A percentile compares a stretch with the other conserved stretches of the same genome.
Conservation (phyloP, 2,888 invertebrate genomes). For the Macrophya alboannulata region DNA sequence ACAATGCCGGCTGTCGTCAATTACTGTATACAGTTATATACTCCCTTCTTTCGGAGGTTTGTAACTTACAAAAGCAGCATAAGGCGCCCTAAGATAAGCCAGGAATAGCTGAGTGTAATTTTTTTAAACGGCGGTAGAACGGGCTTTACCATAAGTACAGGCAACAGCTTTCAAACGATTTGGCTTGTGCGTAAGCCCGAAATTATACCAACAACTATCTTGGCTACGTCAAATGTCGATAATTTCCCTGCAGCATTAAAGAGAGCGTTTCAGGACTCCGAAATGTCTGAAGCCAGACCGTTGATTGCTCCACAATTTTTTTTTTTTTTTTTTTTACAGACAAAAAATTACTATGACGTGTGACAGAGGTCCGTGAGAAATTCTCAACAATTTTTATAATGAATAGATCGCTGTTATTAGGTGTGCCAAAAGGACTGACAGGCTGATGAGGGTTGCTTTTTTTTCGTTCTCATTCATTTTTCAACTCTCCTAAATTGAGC, state of each 20-base stretch:
- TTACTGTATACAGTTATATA: conserved; percentile 25
- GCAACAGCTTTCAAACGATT: conserved; percentile 22
- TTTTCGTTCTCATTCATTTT: not conserved
- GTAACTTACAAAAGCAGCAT: conserved; percentile 3
- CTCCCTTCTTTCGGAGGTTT: not conserved
- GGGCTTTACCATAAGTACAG: not conserved
- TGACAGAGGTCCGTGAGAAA: not conserved
- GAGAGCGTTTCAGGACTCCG: not conserved
- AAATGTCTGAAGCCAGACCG: not conserved
- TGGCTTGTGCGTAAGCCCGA: not conserved
- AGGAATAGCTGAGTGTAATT: not conserved
- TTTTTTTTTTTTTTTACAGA: not conserved
- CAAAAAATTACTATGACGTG: not conserved
- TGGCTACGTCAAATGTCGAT: not conserved
- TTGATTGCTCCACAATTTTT: not conserved
- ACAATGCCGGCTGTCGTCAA: conserved; percentile 29
- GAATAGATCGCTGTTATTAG: not conserved
- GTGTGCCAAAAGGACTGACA: not conserved
- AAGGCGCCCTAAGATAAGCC: conserved; percentile 19
- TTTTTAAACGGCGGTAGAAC: not conserved
- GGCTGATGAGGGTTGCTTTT: not conserved
- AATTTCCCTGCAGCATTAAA: not conserved
- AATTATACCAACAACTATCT: not conserved
- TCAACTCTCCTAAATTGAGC: not conserved
- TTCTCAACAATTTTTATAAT: conserved; percentile 26